A percentile compares a stretch with the other conserved stretches of the same genome.
phyloP scores from a whole-genome alignment of 1,140 invertebrate genomes.

The Batillaria attramentaria region DNA sequence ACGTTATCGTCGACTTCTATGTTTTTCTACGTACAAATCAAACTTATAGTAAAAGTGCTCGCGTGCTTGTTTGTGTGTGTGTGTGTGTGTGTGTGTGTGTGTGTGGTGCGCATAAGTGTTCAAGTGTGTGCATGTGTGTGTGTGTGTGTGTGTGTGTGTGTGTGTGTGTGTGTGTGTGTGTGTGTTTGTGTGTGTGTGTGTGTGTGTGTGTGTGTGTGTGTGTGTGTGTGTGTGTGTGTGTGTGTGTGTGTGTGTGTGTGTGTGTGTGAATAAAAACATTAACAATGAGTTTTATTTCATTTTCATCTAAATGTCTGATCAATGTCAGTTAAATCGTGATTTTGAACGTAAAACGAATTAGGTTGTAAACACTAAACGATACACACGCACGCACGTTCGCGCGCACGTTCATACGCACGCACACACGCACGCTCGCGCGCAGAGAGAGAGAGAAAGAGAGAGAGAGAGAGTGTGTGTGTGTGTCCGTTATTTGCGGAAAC shows the following conservation, averaged over 20 bases:
- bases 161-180: background rate
- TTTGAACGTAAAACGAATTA: background rate
- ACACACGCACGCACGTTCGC: conserved; percentile 12
- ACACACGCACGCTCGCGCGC: conserved; percentile 4
- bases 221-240: background rate
- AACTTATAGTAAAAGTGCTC: too few species aligned
- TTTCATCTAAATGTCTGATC: background rate
- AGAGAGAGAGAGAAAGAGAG: background rate
- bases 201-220: background rate
- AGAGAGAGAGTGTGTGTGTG: background rate
- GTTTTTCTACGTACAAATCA: too few species aligned
- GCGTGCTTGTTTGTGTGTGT: too few species aligned
- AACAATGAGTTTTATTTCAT: too few species aligned
- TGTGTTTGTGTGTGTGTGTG: background rate
- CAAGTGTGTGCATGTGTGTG: background rate
- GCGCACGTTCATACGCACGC: background rate
- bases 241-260: background rate
- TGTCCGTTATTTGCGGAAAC: too few species aligned
- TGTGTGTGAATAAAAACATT: too few species aligned
- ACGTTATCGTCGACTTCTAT: too few species aligned
- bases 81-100: too few species aligned
- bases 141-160: background rate
- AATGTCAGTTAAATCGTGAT: background rate
- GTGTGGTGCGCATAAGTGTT: too few species aligned
- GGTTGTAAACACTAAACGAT: background rate